Evolutionary conservation across 2,888 invertebrate genomes (phyloP).

Genomic region (Catocala fraxini): DNA sequence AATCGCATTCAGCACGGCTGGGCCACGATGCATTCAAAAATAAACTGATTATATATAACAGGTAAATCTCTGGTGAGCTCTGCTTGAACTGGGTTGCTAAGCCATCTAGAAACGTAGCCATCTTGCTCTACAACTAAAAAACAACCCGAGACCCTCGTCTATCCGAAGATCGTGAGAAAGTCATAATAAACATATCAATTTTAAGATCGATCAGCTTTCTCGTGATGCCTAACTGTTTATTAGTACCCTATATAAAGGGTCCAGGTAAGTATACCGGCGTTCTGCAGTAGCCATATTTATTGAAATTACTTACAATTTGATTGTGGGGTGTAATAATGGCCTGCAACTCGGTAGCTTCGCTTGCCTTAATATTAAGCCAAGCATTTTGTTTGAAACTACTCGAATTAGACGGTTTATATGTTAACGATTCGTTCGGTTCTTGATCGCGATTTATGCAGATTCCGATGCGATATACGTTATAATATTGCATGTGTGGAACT

Average conservation of each 20-base stretch:
- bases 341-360: slow-evolving; percentile 76
- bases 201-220: slow-evolving; percentile 81
- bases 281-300: slow-evolving; percentile 79
- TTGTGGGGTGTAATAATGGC: slow-evolving; percentile 80
- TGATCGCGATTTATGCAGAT: slow-evolving; percentile 17
- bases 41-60: too few relatives aligned
- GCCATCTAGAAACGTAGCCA: slow-evolving; percentile 6
- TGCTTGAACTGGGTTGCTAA: too few relatives aligned
- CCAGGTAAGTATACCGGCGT: slow-evolving; percentile 66
- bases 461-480: background rate
- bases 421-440: slow-evolving; percentile 42
- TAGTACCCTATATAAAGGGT: slow-evolving; percentile 80
- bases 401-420: slow-evolving; percentile 77
- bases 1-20: too few relatives aligned
- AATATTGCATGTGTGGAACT: background rate
- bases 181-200: slow-evolving; percentile 87
- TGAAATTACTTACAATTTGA: slow-evolving; percentile 87
- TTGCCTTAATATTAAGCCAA: slow-evolving; percentile 73
- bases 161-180: slow-evolving; percentile 82
- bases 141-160: slow-evolving; percentile 29
- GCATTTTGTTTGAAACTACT: slow-evolving; percentile 75
- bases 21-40: too few relatives aligned
- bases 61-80: too few relatives aligned
- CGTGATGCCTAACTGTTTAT: slow-evolving; percentile 85
- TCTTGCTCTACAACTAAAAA: slow-evolving; percentile 36